phyloP scores from a whole-genome alignment of 2,797 vertebrate species.

The Martes flavigula region DNA sequence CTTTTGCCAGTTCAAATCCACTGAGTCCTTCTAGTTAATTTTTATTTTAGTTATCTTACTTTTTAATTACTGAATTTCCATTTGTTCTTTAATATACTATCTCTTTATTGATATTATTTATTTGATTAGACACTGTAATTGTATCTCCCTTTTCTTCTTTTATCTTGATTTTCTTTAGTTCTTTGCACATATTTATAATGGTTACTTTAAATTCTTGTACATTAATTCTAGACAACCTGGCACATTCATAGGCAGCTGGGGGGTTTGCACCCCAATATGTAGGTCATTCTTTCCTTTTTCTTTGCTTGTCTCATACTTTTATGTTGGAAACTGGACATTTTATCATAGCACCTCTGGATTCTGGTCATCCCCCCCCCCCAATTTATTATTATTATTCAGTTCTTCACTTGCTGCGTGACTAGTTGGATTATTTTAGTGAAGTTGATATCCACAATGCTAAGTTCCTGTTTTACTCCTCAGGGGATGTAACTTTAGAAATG shows the following conservation, averaged over 20 bases:
- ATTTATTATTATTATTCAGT: neutral
- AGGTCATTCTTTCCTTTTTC: neutral
- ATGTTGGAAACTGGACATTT: neutral
- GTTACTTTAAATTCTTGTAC: neutral
- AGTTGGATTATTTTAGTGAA: neutral
- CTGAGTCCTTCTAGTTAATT: neutral
- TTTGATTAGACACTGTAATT: neutral
- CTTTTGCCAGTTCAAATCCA: neutral
- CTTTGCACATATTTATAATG: neutral
- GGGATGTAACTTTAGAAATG: neutral
- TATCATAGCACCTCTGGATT: neutral
- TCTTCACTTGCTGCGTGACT: neutral
- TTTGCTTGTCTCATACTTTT: neutral
- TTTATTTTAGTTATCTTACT: neutral
- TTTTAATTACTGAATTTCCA: neutral
- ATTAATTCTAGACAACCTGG: neutral
- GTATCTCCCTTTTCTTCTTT: neutral
- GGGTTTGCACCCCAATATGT: neutral
- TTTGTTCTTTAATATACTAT: neutral
- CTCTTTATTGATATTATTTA: neutral
- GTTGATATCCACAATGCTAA: neutral
- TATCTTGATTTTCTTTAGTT: neutral
- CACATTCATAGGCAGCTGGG: neutral
- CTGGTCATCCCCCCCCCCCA: neutral
- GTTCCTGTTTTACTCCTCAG: neutral